Percentiles rank a stretch among this genome's conserved stretches.
Conservation (phyloP, 2,113 vertebrate genomes). For the Clarias magur region DNA sequence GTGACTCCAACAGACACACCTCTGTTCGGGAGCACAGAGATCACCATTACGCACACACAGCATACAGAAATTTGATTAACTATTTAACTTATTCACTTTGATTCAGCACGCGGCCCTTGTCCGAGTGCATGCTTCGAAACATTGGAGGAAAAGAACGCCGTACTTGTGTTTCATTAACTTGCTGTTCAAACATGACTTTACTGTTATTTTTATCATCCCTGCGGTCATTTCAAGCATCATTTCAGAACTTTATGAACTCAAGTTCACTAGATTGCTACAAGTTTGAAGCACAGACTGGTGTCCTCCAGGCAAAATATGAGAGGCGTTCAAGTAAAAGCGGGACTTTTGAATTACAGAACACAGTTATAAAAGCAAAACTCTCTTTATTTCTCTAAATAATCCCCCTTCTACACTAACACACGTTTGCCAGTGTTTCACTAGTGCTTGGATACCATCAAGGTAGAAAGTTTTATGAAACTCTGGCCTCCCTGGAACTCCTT, state of each 20-base stretch:
- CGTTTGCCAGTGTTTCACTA: too few species aligned
- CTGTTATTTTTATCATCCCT: not conserved
- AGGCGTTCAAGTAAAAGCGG: too few species aligned
- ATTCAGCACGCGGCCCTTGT: not conserved
- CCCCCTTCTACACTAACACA: too few species aligned
- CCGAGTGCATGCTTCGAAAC: not conserved
- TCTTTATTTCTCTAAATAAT: too few species aligned
- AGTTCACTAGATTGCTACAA: not conserved
- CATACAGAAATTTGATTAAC: conserved; percentile 12
- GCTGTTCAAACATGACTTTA: not conserved
- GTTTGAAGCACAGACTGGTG: not conserved
- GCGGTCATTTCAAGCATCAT: not conserved
- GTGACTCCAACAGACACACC: conserved; percentile 1
- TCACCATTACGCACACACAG: not conserved
- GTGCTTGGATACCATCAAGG: too few species aligned
- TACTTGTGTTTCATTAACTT: conserved; percentile 11
- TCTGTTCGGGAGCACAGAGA: not conserved
- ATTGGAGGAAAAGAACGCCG: not conserved
- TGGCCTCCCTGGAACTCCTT: too few species aligned
- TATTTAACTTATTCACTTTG: conserved; percentile 14
- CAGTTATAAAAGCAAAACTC: too few species aligned
- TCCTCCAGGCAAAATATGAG: not conserved
- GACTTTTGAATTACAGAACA: too few species aligned
- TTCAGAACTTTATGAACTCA: not conserved
- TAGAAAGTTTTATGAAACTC: too few species aligned